Percentiles rank a stretch among this genome's conserved stretches.
Evolutionary conservation across 2,797 vertebrate genomes (phyloP).

Genomic region (Neoniphon sammara): DNA sequence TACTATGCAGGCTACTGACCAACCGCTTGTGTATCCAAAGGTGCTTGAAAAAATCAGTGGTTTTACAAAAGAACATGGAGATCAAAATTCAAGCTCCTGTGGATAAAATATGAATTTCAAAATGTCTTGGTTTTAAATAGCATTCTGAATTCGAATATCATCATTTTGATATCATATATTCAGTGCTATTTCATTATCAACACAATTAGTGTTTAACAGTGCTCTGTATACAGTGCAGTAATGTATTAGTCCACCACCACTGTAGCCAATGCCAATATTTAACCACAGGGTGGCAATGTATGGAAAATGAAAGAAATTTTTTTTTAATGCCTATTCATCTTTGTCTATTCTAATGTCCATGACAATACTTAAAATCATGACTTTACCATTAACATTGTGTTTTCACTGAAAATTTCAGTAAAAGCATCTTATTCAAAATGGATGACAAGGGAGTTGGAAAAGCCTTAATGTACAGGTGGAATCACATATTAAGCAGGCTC

Average conservation of each 20-base stretch:
- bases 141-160: background rate
- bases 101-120: background rate
- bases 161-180: background rate
- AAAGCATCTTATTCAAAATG: background rate
- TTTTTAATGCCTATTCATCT: too few species aligned
- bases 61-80: background rate
- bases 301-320: too few species aligned
- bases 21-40: background rate
- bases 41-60: background rate
- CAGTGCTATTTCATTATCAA: background rate
- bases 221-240: too few species aligned
- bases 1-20: constrained; percentile 1
- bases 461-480: constrained; percentile 45
- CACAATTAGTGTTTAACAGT: too few species aligned
- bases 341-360: background rate
- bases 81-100: too few species aligned
- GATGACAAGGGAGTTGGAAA: background rate
- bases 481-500: constrained; percentile 18
- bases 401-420: background rate
- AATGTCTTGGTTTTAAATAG: background rate
- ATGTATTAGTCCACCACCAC: too few species aligned
- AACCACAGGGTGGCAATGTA: too few species aligned
- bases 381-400: background rate
- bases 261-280: too few species aligned
- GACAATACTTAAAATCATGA: constrained; percentile 5